phyloP scores from a whole-genome alignment of 2,888 invertebrate genomes.

The Cheilosia grossa region DNA sequence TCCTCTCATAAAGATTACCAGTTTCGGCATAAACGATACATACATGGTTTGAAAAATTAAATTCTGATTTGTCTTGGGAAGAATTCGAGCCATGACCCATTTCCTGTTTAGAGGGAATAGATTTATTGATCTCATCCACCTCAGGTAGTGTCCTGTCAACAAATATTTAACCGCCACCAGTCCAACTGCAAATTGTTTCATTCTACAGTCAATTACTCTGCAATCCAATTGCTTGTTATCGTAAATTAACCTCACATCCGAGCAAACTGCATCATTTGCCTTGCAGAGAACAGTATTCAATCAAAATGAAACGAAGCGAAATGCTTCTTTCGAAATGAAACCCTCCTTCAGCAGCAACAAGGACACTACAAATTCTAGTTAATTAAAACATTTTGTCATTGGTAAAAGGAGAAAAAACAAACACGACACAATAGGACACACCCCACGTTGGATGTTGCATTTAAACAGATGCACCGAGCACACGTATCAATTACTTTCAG shows the following conservation, averaged over 20 bases:
- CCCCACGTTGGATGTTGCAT: slow-evolving; percentile 21
- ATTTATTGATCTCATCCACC: not conserved
- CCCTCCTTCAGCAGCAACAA: slow-evolving; percentile 24
- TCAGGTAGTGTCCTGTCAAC: not conserved
- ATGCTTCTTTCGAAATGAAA: slow-evolving; percentile 24
- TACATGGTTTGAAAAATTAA: no score
- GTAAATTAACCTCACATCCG: slow-evolving; percentile 40
- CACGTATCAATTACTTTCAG: slow-evolving; percentile 53
- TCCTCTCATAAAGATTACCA: no score
- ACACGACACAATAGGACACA: not conserved
- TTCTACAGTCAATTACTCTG: slow-evolving; percentile 18
- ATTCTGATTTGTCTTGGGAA: no score
- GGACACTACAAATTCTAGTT: slow-evolving; percentile 60
- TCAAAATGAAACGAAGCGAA: slow-evolving; percentile 50
- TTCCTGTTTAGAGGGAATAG: no score
- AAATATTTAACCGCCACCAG: not conserved
- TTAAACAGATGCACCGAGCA: slow-evolving; percentile 42
- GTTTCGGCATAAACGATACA: no score
- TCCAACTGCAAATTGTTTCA: not conserved
- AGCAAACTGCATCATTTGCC: slow-evolving; percentile 24
- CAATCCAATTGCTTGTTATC: slow-evolving; percentile 28
- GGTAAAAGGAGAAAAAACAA: slow-evolving; percentile 1
- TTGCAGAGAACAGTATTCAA: slow-evolving; percentile 27
- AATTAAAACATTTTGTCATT: slow-evolving; percentile 69
- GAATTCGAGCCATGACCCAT: no score